phyloP scores from a whole-genome alignment of 1,140 invertebrate species.

The Drosophila navojoa region DNA sequence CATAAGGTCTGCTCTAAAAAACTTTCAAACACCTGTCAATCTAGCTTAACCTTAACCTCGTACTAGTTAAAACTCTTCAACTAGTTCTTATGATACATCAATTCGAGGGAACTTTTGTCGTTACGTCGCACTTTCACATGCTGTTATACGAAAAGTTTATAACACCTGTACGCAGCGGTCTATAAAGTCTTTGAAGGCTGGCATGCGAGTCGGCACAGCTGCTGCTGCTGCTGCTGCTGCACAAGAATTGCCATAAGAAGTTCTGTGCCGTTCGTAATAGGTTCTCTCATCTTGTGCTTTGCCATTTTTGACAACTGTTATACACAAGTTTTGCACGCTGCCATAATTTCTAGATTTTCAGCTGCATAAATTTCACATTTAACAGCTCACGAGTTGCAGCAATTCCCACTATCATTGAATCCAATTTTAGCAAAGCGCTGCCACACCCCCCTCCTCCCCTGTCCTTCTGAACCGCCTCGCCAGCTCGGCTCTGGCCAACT shows the following conservation, averaged over 20 bases:
- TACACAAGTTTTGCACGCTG: slow-evolving; percentile 9
- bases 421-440: slow-evolving; percentile 8
- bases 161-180: not conserved
- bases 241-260: not conserved
- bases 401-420: slow-evolving; percentile 43
- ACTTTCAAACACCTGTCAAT: not conserved
- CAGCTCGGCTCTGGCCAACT: slow-evolving; percentile 42
- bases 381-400: slow-evolving; percentile 35
- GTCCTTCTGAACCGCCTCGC: too few relatives aligned
- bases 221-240: too few relatives aligned
- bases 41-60: too few relatives aligned
- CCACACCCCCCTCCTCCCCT: not conserved
- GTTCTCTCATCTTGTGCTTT: too few relatives aligned
- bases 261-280: slow-evolving; percentile 5
- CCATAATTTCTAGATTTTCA: not conserved
- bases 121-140: not conserved
- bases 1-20: not conserved
- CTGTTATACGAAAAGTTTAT: slow-evolving; percentile 8
- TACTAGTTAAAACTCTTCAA: not conserved
- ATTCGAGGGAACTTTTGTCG: not conserved
- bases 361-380: slow-evolving; percentile 39
- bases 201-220: not conserved
- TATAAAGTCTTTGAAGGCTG: not conserved
- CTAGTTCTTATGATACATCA: not conserved
- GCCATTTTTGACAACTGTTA: slow-evolving; percentile 2